These are phyloP conservation scores for Synanthedon myopaeformis DNA, from an alignment of 2,888 invertebrate genomes.

Conservation along the genomic window DNA sequence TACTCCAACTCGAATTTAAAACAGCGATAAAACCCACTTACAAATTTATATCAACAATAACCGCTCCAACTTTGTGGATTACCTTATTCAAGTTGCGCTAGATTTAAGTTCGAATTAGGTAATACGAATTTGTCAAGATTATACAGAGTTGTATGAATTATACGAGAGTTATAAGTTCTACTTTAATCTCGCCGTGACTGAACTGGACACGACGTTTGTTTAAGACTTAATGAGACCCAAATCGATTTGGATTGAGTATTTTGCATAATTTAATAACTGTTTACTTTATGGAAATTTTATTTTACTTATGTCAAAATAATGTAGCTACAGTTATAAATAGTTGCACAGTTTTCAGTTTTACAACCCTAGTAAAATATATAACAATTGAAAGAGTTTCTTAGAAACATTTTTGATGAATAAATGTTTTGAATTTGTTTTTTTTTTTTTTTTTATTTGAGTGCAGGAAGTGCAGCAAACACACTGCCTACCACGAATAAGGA, in stretches of 20 bases:
- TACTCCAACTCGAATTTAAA: background rate
- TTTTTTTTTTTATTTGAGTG: no score
- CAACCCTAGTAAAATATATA: no score
- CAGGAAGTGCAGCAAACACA: no score
- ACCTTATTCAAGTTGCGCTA: slow-evolving; percentile 17
- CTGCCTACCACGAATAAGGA: no score
- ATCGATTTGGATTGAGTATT: no score
- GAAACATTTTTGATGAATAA: no score
- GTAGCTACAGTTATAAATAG: no score
- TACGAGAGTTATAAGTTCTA: background rate
- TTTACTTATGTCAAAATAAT: no score
- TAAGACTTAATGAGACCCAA: background rate
- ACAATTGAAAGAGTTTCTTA: no score
- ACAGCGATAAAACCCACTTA: background rate
- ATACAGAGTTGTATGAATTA: slow-evolving; percentile 2
- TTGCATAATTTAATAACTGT: no score
- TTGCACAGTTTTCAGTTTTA: no score
- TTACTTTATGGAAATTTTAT: background rate
- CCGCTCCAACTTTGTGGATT: slow-evolving; percentile 26
- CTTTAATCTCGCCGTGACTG: background rate
- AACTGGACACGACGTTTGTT: background rate
- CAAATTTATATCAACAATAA: background rate
- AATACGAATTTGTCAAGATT: slow-evolving; percentile 32
- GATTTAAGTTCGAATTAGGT: slow-evolving; percentile 28
- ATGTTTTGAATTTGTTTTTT: no score